Evolutionary conservation across 2,797 vertebrate genomes (phyloP).

Genomic region (Acipenser transmontanus): DNA sequence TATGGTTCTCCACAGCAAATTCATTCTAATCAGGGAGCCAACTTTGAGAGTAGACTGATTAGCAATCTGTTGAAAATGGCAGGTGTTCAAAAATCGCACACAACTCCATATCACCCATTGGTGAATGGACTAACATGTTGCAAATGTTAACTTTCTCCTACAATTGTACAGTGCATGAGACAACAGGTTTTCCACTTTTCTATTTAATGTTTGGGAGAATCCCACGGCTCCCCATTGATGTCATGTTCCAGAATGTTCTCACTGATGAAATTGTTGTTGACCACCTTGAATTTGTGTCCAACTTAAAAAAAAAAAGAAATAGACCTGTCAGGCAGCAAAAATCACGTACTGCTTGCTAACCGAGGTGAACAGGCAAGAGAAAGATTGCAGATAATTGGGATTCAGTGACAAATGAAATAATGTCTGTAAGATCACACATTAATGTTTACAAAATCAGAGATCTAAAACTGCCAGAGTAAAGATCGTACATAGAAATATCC

Average conservation of each 20-base stretch:
- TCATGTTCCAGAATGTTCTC: no score
- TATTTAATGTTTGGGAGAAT: no score
- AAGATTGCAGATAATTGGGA: slow-evolving; percentile 24
- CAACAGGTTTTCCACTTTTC: no score
- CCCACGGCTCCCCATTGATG: no score
- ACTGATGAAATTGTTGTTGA: no score
- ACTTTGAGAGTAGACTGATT: no score
- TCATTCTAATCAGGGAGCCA: neutral
- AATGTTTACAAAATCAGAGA: slow-evolving; percentile 20
- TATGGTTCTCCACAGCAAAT: neutral
- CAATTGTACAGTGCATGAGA: no score
- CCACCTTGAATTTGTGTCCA: no score
- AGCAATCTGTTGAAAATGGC: neutral
- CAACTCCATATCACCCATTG: slow-evolving; percentile 5
- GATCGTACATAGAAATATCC: slow-evolving; percentile 13
- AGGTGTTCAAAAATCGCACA: neutral
- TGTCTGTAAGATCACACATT: slow-evolving; percentile 12
- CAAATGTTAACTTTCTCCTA: no score
- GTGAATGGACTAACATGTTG: neutral
- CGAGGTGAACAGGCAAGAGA: slow-evolving; percentile 6
- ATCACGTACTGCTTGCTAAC: slow-evolving; percentile 16
- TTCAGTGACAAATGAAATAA: neutral
- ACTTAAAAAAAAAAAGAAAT: no score
- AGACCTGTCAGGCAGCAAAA: no score
- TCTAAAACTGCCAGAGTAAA: slow-evolving; percentile 14